phyloP scores from a whole-genome alignment of 2,113 vertebrate species.

The Odontophorus gujanensis region DNA sequence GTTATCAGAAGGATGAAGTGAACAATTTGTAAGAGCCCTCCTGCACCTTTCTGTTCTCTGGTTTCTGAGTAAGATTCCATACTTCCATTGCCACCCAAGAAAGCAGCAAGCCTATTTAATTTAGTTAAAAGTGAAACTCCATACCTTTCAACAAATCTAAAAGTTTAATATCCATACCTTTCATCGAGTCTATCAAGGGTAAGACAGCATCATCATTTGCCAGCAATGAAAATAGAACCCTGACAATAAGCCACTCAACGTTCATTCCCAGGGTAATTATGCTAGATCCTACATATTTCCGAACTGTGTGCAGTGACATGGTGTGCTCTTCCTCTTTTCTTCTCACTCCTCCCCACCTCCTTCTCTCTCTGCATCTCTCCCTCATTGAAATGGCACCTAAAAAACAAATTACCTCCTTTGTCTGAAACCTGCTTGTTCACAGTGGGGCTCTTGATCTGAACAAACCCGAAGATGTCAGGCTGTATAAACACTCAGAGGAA shows the following conservation, averaged over 20 bases:
- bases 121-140: background rate
- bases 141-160: background rate
- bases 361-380: background rate
- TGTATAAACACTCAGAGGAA: constrained; percentile 77
- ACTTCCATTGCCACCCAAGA: background rate
- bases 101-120: background rate
- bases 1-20: background rate
- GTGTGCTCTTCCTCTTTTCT: background rate
- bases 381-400: constrained; percentile 62
- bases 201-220: background rate
- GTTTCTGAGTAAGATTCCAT: background rate
- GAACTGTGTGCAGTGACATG: background rate
- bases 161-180: background rate
- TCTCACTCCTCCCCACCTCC: background rate
- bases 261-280: constrained; percentile 19
- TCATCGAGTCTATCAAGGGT: background rate
- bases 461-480: constrained; percentile 76
- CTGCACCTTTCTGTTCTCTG: background rate
- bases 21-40: background rate
- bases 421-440: constrained; percentile 75
- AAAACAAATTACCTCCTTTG: constrained; percentile 78
- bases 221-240: background rate
- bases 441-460: constrained; percentile 78
- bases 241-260: background rate
- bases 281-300: constrained; percentile 19